Percentiles rank a stretch among this genome's conserved stretches.
phyloP scores from a whole-genome alignment of 2,888 invertebrate species.

The Microdon myrmicae region DNA sequence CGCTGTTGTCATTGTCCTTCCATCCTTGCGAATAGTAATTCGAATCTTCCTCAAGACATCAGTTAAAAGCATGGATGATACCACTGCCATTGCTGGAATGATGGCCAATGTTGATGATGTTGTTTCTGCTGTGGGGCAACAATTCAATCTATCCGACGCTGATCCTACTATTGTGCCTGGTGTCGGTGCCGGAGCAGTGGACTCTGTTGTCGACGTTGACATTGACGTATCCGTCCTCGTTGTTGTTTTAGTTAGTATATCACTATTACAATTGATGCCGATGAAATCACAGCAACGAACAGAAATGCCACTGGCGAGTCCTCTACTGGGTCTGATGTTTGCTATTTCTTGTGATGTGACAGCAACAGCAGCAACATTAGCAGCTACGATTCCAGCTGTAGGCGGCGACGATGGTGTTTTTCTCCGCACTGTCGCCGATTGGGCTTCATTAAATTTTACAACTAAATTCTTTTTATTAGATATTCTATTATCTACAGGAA shows the following conservation, averaged over 20 bases:
- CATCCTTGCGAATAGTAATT: slow-evolving; percentile 49
- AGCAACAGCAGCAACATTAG: background rate
- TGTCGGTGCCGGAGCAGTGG: background rate
- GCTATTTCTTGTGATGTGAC: too few relatives aligned
- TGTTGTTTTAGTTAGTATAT: slow-evolving; percentile 26
- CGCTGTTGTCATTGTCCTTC: slow-evolving; percentile 47
- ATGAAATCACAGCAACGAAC: slow-evolving; percentile 38
- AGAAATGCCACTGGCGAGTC: slow-evolving; percentile 28
- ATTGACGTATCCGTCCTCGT: slow-evolving; percentile 12
- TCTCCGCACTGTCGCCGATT: slow-evolving; percentile 35
- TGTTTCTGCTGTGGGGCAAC: slow-evolving; percentile 42
- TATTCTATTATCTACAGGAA: slow-evolving; percentile 53
- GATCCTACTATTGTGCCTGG: slow-evolving; percentile 37
- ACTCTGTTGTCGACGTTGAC: slow-evolving; percentile 7
- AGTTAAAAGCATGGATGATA: slow-evolving; percentile 24
- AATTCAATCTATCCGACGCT: slow-evolving; percentile 49
- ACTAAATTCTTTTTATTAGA: slow-evolving; percentile 53
- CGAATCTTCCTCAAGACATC: slow-evolving; percentile 45
- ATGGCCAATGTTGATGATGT: slow-evolving; percentile 38
- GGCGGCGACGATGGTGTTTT: slow-evolving; percentile 5
- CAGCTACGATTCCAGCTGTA: background rate
- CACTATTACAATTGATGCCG: slow-evolving; percentile 40
- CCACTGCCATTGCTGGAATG: slow-evolving; percentile 15
- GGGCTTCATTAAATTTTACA: slow-evolving; percentile 51
- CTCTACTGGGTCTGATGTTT: too few relatives aligned